Evolutionary conservation across 2,113 vertebrate species (phyloP).

Genomic region (Coreoperca whiteheadi): DNA sequence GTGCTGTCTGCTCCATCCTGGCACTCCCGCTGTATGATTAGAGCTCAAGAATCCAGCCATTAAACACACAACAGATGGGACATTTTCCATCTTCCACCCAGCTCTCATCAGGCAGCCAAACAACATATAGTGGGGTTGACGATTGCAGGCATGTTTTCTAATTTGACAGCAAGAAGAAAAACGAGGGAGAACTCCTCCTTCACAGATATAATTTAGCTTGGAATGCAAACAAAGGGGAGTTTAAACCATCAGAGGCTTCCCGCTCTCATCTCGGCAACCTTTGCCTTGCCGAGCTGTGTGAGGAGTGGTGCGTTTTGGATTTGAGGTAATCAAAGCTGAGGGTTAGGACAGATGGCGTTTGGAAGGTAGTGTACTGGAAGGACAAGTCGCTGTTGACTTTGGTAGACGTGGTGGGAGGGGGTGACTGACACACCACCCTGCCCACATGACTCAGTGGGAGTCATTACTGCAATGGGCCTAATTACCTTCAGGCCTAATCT

Average conservation of each 20-base stretch:
- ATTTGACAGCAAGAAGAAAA: slow-evolving; percentile 53
- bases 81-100: slow-evolving; percentile 56
- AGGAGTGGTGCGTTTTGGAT: slow-evolving; percentile 16
- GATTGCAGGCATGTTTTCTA: slow-evolving; percentile 60
- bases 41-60: slow-evolving; percentile 71
- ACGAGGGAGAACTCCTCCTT: neutral
- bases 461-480: slow-evolving; percentile 72
- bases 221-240: slow-evolving; percentile 41
- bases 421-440: slow-evolving; percentile 61
- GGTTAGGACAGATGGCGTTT: slow-evolving; percentile 73
- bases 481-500: slow-evolving; percentile 76
- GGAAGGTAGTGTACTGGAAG: slow-evolving; percentile 48
- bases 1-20: slow-evolving; percentile 73
- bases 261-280: slow-evolving; percentile 35
- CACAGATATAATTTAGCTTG: slow-evolving; percentile 55
- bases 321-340: slow-evolving; percentile 61
- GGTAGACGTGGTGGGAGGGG: slow-evolving; percentile 57
- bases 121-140: slow-evolving; percentile 68
- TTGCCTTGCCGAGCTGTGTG: slow-evolving; percentile 1
- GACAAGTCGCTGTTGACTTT: slow-evolving; percentile 69
- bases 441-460: slow-evolving; percentile 70
- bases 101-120: slow-evolving; percentile 69
- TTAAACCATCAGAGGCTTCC: slow-evolving; percentile 38
- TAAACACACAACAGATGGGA: slow-evolving; percentile 79
- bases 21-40: slow-evolving; percentile 50